phyloP scores from a whole-genome alignment of 2,113 vertebrate species.

The Triplophysa rosa region DNA sequence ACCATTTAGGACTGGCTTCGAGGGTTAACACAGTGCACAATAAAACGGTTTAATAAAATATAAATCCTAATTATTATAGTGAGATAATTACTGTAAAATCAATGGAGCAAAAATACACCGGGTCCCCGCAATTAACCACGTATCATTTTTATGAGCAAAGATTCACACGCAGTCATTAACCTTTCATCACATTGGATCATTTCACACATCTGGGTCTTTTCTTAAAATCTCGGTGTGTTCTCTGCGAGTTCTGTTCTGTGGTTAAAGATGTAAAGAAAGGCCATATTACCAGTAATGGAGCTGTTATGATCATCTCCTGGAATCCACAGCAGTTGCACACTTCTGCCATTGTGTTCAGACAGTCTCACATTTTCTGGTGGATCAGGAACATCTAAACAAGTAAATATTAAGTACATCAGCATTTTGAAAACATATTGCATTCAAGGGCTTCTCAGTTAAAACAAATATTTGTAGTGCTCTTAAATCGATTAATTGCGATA shows the following conservation, averaged over 20 bases:
- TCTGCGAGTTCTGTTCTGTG: background rate
- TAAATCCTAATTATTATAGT: background rate
- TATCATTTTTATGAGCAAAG: background rate
- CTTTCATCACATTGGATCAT: background rate
- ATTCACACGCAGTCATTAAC: background rate
- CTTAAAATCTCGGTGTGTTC: background rate
- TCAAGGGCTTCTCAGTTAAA: no score
- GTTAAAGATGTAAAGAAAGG: background rate
- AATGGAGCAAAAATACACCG: background rate
- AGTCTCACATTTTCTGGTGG: constrained; percentile 82
- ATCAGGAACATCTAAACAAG: constrained; percentile 83
- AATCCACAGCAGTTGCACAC: constrained; percentile 85
- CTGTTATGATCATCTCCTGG: constrained; percentile 87
- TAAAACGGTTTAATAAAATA: background rate
- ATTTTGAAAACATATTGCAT: background rate
- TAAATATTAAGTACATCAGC: constrained; percentile 12
- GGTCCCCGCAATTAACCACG: no score
- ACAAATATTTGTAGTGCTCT: no score
- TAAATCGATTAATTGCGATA: no score
- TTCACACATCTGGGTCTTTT: background rate
- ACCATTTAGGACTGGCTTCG: background rate
- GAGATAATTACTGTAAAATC: background rate
- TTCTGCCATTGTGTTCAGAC: constrained; percentile 81
- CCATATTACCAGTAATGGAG: constrained; percentile 79
- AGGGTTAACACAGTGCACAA: no score